These are phyloP conservation scores for Crotophaga sulcirostris DNA, from an alignment of 2,113 vertebrate species.

Conservation along the genomic window DNA sequence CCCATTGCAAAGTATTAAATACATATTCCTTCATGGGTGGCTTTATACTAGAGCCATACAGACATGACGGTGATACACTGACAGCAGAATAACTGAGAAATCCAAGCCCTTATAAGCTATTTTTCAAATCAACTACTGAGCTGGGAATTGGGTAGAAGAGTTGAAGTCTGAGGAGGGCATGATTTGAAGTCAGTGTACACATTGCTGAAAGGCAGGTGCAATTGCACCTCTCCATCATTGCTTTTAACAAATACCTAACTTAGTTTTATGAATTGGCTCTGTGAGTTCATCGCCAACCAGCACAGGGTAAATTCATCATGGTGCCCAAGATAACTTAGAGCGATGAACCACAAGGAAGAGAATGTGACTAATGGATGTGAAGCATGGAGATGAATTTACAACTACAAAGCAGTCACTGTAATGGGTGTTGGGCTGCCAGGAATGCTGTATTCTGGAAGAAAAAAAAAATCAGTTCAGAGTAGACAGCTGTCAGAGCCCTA, in stretches of 20 bases:
- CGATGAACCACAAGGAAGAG: not conserved
- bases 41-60: not conserved
- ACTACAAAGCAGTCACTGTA: not conserved
- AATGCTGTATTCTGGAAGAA: not conserved
- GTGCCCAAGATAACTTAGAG: not conserved
- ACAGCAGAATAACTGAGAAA: not conserved
- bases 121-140: not conserved
- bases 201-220: not conserved
- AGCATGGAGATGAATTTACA: not conserved
- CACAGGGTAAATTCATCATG: not conserved
- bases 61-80: not conserved
- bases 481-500: not conserved
- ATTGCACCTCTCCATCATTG: not conserved
- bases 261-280: conserved; percentile 21
- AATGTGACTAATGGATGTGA: not conserved
- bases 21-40: not conserved
- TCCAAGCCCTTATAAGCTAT: not conserved
- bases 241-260: conserved; percentile 9
- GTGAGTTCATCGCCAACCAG: not conserved
- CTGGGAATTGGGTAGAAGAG: not conserved
- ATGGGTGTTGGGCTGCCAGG: not conserved
- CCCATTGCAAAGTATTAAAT: not conserved
- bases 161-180: not conserved
- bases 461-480: not conserved
- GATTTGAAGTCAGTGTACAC: conserved; percentile 1